Conservation (phyloP, 2,797 vertebrate species). For the Lindbergichthys nudifrons region DNA sequence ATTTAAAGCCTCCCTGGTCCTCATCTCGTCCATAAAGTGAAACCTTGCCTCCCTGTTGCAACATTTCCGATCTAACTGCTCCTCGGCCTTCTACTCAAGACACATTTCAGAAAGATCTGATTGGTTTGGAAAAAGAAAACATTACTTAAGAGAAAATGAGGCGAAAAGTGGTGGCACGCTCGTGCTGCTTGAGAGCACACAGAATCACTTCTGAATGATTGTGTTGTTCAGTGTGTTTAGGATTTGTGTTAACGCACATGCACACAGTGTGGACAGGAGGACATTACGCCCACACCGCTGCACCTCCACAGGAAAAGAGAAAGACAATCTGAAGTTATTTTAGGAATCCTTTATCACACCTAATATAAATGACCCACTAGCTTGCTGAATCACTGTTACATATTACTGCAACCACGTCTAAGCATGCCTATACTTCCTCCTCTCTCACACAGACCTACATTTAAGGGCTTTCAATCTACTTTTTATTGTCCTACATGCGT, state of each 20-base stretch:
- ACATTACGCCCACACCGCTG: conserved; percentile 60
- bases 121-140: conserved; percentile 12
- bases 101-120: conserved; percentile 4
- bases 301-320: conserved; percentile 59
- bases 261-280: conserved; percentile 41
- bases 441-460: not conserved
- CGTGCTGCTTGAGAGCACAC: conserved; percentile 14
- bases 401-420: conserved; percentile 15
- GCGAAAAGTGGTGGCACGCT: conserved; percentile 22
- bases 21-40: conserved; percentile 63
- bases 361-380: conserved; percentile 42
- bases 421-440: conserved; percentile 4
- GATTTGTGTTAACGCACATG: conserved; percentile 33
- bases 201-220: conserved; percentile 35
- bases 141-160: conserved; percentile 25
- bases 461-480: not conserved
- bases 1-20: conserved; percentile 58
- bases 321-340: conserved; percentile 55
- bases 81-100: conserved; percentile 21
- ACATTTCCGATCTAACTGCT: conserved; percentile 47
- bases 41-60: conserved; percentile 48
- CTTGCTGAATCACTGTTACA: conserved; percentile 26
- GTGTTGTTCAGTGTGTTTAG: conserved; percentile 18
- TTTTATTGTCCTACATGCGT: conserved; percentile 36
- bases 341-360: conserved; percentile 48